A percentile compares a stretch with the other conserved stretches of the same genome.
These are phyloP conservation scores for Festucalex cinctus DNA, from an alignment of 2,113 vertebrate species.

Conservation along the genomic window DNA sequence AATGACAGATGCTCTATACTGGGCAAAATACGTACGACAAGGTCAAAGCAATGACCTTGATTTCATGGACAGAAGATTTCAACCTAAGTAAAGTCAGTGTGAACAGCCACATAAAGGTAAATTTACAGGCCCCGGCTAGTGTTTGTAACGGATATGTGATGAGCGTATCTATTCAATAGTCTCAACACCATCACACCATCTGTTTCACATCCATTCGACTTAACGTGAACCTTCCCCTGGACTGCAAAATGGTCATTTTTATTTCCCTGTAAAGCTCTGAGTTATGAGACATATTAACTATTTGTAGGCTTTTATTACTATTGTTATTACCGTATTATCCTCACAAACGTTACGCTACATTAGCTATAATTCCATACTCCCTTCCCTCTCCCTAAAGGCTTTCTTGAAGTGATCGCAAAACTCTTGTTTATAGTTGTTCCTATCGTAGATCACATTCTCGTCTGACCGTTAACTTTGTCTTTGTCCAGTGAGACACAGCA, in stretches of 20 bases:
- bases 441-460: conserved; percentile 2
- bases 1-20: too few species aligned
- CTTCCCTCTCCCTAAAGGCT: neutral
- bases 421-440: neutral
- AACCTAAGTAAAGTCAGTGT: neutral
- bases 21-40: neutral
- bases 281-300: conserved; percentile 5
- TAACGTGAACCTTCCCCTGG: neutral
- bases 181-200: neutral
- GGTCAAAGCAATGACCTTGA: neutral
- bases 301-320: neutral
- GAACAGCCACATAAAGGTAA: neutral
- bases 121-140: neutral
- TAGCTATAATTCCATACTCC: neutral
- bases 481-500: conserved; percentile 4
- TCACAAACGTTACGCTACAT: neutral
- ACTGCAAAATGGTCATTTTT: neutral
- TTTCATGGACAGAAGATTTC: neutral
- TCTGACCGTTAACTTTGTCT: conserved; percentile 11
- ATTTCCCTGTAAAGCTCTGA: conserved; percentile 1
- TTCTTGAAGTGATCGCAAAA: neutral
- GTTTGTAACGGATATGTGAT: conserved; percentile 1
- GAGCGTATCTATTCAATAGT: neutral
- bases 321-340: conserved; percentile 5
- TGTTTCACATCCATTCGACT: conserved; percentile 1